Evolutionary conservation across 1,140 invertebrate species (phyloP).

Genomic region (Cephus cinctus): DNA sequence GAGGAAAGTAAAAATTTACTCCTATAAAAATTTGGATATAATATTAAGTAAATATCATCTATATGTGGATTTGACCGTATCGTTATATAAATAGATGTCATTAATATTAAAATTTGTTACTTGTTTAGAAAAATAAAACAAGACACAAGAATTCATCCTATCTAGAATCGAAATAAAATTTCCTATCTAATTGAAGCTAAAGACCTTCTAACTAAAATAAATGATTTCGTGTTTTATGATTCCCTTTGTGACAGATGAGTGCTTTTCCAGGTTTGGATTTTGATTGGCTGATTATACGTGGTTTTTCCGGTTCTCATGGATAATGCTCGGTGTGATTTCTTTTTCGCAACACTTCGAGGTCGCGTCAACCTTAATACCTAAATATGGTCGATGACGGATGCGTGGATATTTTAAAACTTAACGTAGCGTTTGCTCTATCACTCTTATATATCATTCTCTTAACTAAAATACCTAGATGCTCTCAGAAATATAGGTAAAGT

Average conservation of each 20-base stretch:
- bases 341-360: slow-evolving; percentile 11
- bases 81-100: slow-evolving; percentile 45
- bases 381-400: slow-evolving; percentile 10
- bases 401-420: slow-evolving; percentile 12
- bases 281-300: slow-evolving; percentile 17
- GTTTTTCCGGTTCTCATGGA: slow-evolving; percentile 9
- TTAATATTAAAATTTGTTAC: slow-evolving; percentile 40
- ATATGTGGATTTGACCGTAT: slow-evolving; percentile 22
- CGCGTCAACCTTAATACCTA: neutral
- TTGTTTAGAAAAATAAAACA: slow-evolving; percentile 52
- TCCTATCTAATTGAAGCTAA: slow-evolving; percentile 53
- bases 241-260: slow-evolving; percentile 26
- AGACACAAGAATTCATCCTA: slow-evolving; percentile 48
- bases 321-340: neutral
- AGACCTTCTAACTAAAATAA: slow-evolving; percentile 43
- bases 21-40: slow-evolving; percentile 26
- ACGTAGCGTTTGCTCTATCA: slow-evolving; percentile 2
- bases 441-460: slow-evolving; percentile 1
- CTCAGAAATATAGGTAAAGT: slow-evolving; percentile 4
- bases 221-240: slow-evolving; percentile 20
- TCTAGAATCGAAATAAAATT: slow-evolving; percentile 53
- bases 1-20: slow-evolving; percentile 18
- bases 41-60: slow-evolving; percentile 40
- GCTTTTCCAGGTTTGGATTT: slow-evolving; percentile 17
- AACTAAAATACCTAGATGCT: slow-evolving; percentile 7